Percentiles rank a stretch among this genome's conserved stretches.
phyloP scores from a whole-genome alignment of 2,797 vertebrate species.

The Thamnophis elegans region DNA sequence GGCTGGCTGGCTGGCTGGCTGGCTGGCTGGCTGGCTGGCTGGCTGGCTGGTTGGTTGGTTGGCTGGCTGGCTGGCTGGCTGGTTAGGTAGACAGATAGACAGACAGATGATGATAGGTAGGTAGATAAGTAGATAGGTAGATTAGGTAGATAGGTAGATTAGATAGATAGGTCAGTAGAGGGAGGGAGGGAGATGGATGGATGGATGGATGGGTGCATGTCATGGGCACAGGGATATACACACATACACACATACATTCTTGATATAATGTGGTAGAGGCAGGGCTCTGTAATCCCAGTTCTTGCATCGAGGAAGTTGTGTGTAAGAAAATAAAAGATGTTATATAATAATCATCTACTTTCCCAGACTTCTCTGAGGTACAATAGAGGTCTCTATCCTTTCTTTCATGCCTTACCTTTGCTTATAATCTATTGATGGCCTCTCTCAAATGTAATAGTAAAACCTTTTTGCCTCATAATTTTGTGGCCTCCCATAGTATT shows the following conservation, averaged over 20 bases:
- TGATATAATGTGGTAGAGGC: too few species aligned
- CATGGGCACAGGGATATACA: background rate
- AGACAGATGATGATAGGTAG: too few species aligned
- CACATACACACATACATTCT: too few species aligned
- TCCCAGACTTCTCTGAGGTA: background rate
- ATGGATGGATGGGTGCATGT: background rate
- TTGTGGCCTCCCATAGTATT: background rate
- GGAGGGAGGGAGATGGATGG: too few species aligned
- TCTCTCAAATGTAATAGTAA: background rate
- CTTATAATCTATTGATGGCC: background rate
- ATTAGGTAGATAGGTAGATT: too few species aligned
- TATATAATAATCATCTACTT: background rate
- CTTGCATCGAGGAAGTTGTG: background rate
- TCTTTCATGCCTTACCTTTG: background rate
- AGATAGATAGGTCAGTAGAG: too few species aligned
- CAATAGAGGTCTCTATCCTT: too few species aligned
- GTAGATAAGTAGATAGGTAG: too few species aligned
- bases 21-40: too few species aligned
- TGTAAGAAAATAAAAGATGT: background rate
- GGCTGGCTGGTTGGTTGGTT: fast-evolving
- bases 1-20: too few species aligned
- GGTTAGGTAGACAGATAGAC: too few species aligned
- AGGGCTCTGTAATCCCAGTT: background rate
- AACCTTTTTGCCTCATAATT: background rate
- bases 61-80: too few species aligned